phyloP scores from a whole-genome alignment of 2,888 invertebrate genomes.

The Volucella inflata region DNA sequence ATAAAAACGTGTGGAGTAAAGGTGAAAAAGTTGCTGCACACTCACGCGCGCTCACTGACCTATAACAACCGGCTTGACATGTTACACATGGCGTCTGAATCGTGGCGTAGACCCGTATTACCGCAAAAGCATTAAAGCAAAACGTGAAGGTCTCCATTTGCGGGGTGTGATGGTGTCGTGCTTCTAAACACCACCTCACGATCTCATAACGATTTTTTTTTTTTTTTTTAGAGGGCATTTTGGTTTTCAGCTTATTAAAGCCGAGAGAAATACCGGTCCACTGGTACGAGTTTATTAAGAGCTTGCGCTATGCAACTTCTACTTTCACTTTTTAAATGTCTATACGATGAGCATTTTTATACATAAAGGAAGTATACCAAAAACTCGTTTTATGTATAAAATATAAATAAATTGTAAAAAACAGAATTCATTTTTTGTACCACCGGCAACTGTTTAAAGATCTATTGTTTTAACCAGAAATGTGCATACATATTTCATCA shows the following conservation, averaged over 20 bases:
- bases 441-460: slow-evolving; percentile 11
- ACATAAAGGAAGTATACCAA: slow-evolving; percentile 17
- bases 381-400: slow-evolving; percentile 49
- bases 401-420: slow-evolving; percentile 25
- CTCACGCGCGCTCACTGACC: slow-evolving; percentile 62
- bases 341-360: not conserved
- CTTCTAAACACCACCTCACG: slow-evolving; percentile 14
- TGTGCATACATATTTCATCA: slow-evolving; percentile 57
- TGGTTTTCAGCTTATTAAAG: slow-evolving; percentile 51
- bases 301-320: slow-evolving; percentile 24
- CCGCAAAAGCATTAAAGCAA: slow-evolving; percentile 30
- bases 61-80: slow-evolving; percentile 63
- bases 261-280: slow-evolving; percentile 21
- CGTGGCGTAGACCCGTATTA: slow-evolving; percentile 20
- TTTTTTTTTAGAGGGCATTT: slow-evolving; percentile 37
- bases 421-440: too few relatives aligned
- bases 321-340: slow-evolving; percentile 55
- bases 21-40: slow-evolving; percentile 31
- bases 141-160: slow-evolving; percentile 41
- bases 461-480: slow-evolving; percentile 49
- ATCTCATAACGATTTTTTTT: not conserved
- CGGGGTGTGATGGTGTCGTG: slow-evolving; percentile 10
- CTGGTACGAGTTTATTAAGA: slow-evolving; percentile 9
- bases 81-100: slow-evolving; percentile 10
- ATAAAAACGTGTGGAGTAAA: slow-evolving; percentile 10